A percentile compares a stretch with the other conserved stretches of the same genome.
Evolutionary conservation across 2,888 invertebrate genomes (phyloP).

Genomic region (Helobdella robusta): DNA sequence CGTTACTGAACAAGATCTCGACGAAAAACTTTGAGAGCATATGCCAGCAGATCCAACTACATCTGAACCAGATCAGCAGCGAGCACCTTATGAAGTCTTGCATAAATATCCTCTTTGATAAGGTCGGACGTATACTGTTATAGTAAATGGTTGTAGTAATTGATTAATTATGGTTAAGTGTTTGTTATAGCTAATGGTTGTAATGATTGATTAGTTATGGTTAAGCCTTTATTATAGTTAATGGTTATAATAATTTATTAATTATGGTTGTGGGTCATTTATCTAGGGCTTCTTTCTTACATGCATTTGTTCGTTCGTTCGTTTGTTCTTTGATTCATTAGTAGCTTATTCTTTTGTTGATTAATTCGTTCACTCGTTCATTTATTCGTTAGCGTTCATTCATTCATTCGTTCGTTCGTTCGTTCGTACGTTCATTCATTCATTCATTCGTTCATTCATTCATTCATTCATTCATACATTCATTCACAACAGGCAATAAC

Average conservation of each 20-base stretch:
- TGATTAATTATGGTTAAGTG: no score
- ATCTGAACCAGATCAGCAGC: not conserved
- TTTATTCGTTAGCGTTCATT: no score
- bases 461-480: not conserved
- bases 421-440: not conserved
- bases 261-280: no score
- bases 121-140: no score
- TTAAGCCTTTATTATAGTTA: no score
- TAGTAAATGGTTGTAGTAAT: no score
- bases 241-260: no score
- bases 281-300: no score
- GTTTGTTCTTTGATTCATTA: not conserved
- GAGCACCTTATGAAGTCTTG: not conserved
- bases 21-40: constrained; percentile 6
- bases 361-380: not conserved
- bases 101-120: constrained; percentile 1
- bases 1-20: constrained; percentile 12
- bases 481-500: not conserved
- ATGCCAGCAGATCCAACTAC: not conserved
- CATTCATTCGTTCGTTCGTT: no score
- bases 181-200: no score
- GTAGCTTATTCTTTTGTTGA: not conserved
- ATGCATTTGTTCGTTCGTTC: not conserved
- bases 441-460: not conserved
- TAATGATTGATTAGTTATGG: no score